Base-by-base conservation (phyloP, 2,113 vertebrate species). In the Burhinus bistriatus region DNA sequence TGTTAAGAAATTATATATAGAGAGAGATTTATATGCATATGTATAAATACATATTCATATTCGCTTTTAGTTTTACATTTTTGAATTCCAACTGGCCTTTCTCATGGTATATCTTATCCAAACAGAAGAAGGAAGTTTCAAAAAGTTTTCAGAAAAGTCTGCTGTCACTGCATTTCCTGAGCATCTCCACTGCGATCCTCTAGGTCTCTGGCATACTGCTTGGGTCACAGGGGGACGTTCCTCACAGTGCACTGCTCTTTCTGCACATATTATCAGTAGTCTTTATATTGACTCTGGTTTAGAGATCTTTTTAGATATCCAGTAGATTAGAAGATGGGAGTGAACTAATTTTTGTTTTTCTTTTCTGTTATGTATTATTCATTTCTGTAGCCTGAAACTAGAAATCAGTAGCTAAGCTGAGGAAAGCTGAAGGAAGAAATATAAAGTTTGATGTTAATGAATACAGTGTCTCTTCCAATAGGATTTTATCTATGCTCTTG, bases 41-140 rank as follows among this genome's bases (percentile, higher is more conserved):
- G 73, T 73, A 92, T 71, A 91, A 87, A 89, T 92, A 36, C 64
- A 91, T 91, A 91, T 89, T 92, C 90, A 91, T 86, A 57, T 8
- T 82, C 9, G 1, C 22, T 83, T 95, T 69, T 75, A 64, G 42
- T 85, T 89, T 87, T 73, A 22, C 30, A 76, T 78, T 89, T 97
- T 64, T 90, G 21, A 81, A 58, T 89, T 95, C 71, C 86, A 96
- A 44, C 57, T 95, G 55, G 81, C 30, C 86, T 89, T 90, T 86
- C 57, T 71, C 29, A 54, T 76, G 15, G 11, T 82, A 44, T 55
- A 62, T 78, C 38, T 93, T 73, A 36, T 77, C 25, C 45, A 88
- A 90, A 80, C 10, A 73, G 45, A 44, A 88, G 18, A 73, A 91
- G 18, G 32, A 94, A 93, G 40, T 89, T 95, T 80, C 54, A 62